Base-by-base conservation (phyloP, 92 coral and sea anemone species). In the Nematostella vectensis region DNA sequence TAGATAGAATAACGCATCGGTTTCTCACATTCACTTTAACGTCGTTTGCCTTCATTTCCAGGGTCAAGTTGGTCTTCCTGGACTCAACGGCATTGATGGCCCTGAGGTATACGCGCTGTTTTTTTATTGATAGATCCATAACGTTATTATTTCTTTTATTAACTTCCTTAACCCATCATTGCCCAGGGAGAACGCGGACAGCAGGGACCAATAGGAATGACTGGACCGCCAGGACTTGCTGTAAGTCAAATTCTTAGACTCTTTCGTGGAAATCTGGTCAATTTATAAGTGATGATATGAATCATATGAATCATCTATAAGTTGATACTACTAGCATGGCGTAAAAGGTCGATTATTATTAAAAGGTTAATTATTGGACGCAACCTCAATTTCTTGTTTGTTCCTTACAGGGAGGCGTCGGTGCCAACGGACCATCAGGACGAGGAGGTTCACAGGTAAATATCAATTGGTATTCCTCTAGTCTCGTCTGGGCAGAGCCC, bases 171-270 rank as follows among this genome's bases (percentile, higher is more conserved):
- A 6, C 6, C 40, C 40, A 15, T 33, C 15, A 33, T 15, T 15
- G 40, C 40, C 6, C 57, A 68, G 75, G 75, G 75, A 25, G 66
- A 51, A 38, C 75, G 65, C 26, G 75, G 75, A 47, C 8, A 8
- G 40, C 75, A 51, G 11, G 75, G 75, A 16, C 33, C 50, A 2
- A 58, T 48, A 56, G 75, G 75, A 24, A 28, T 40, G 31, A 11
- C 26, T 25, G 75, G 75, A 29, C 54, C 64, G 9, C 24, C 39
- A 2, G 75, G 75, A 58, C 59, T 50, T 54, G 39, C 37, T 13
- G 75, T 68, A 58, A 56, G 65, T 44, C 19, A 4, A 27, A 9
- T 40, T 22, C 8, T 8, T 15, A 36, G 42, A 15, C n/a, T n/a
- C n/a, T n/a, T n/a, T n/a, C n/a, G n/a, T n/a, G n/a, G n/a, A n/a